Conservation (phyloP, 2,888 invertebrate species). For the Polietes domitor region DNA sequence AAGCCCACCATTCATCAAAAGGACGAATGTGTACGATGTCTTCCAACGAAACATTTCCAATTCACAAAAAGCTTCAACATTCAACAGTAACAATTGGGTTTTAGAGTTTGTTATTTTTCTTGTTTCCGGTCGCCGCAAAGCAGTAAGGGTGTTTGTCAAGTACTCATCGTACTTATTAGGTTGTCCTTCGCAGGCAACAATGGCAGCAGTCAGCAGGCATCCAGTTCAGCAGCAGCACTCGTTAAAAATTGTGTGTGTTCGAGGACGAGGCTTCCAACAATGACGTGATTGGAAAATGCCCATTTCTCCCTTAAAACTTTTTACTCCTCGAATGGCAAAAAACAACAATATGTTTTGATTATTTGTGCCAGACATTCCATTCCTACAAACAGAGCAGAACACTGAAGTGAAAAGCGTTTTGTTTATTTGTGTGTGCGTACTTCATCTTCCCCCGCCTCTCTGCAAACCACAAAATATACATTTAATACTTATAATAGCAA, state of each 20-base stretch:
- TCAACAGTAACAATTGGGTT: constrained; percentile 61
- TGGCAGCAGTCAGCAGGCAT: constrained; percentile 37
- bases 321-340: constrained; percentile 37
- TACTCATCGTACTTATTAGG: constrained; percentile 56
- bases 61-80: constrained; percentile 64
- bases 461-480: constrained; percentile 51
- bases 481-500: constrained; percentile 60
- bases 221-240: constrained; percentile 29
- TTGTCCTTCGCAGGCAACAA: constrained; percentile 61
- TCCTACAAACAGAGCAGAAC: constrained; percentile 32
- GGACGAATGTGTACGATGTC: constrained; percentile 37
- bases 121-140: constrained; percentile 55
- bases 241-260: constrained; percentile 54
- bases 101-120: constrained; percentile 61
- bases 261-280: constrained; percentile 54
- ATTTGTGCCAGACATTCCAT: constrained; percentile 34
- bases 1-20: constrained; percentile 60
- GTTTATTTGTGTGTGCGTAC: constrained; percentile 35
- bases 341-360: constrained; percentile 55
- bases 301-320: constrained; percentile 44
- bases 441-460: constrained; percentile 17
- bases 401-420: constrained; percentile 15
- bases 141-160: constrained; percentile 64
- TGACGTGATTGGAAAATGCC: constrained; percentile 63
- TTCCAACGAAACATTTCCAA: constrained; percentile 54